phyloP scores from a whole-genome alignment of 2,113 vertebrate species.

The Arenaria interpres region DNA sequence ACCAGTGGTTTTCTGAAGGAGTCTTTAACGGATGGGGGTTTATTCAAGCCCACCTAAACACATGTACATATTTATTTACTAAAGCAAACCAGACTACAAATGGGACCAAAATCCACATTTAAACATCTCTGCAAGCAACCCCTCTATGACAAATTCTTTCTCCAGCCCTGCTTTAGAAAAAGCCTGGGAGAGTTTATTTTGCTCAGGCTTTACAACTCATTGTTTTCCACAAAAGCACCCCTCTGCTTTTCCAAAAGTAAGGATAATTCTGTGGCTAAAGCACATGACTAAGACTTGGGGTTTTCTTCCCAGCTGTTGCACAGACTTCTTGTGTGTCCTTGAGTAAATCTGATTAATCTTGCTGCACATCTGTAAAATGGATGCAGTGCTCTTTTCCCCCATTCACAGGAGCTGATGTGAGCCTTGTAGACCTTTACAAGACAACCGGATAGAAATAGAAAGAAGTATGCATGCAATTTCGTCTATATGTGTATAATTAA shows the following conservation, averaged over 20 bases:
- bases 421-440: neutral
- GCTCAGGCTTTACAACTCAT: constrained; percentile 53
- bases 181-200: constrained; percentile 47
- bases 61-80: constrained; percentile 44
- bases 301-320: constrained; percentile 57
- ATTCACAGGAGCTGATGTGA: neutral
- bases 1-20: neutral
- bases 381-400: neutral
- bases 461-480: neutral
- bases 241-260: constrained; percentile 42
- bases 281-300: constrained; percentile 13
- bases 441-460: neutral
- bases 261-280: constrained; percentile 53
- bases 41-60: constrained; percentile 28
- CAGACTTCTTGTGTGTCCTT: constrained; percentile 47
- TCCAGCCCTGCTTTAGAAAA: neutral
- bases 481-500: neutral
- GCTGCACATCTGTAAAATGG: constrained; percentile 36
- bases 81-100: constrained; percentile 27
- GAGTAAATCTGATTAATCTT: constrained; percentile 22
- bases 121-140: neutral
- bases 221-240: constrained; percentile 55
- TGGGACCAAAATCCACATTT: neutral
- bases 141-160: neutral
- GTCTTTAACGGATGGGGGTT: constrained; percentile 18